Conservation (phyloP, 2,888 invertebrate species). For the Magallana nippona region DNA sequence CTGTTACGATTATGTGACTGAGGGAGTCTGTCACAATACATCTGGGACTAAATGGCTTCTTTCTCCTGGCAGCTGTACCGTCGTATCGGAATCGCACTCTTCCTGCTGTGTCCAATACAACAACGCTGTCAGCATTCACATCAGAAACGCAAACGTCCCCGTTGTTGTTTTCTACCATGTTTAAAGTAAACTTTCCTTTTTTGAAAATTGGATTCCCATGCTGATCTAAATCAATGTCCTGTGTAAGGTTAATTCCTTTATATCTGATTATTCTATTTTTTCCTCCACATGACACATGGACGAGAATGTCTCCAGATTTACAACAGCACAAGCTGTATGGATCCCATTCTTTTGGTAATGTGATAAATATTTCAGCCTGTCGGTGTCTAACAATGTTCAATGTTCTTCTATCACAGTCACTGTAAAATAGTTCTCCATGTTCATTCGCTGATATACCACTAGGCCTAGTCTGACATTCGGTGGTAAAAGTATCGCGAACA, state of each 20-base stretch:
- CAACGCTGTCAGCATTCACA: not conserved
- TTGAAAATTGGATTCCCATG: not conserved
- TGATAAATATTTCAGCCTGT: not conserved
- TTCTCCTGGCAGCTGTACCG: slow-evolving; percentile 1
- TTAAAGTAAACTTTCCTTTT: not conserved
- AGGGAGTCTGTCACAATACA: not conserved
- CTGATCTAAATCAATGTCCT: not conserved
- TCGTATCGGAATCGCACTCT: slow-evolving; percentile 21
- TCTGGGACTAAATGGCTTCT: not conserved
- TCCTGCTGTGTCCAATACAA: not conserved
- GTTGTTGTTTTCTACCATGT: not conserved
- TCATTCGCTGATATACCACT: not conserved
- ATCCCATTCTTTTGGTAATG: not conserved
- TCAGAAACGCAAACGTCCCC: not conserved
- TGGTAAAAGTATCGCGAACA: not conserved
- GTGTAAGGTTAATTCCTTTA: not conserved
- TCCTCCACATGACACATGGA: not conserved
- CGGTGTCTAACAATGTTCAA: not conserved
- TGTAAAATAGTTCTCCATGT: not conserved
- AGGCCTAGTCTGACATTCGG: not conserved
- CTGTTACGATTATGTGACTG: not conserved
- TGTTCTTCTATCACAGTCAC: not conserved
- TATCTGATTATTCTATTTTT: not conserved
- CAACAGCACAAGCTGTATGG: not conserved
- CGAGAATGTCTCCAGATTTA: not conserved